Evolutionary conservation across 1,140 invertebrate species (phyloP).

Genomic region (Ceratitis capitata): DNA sequence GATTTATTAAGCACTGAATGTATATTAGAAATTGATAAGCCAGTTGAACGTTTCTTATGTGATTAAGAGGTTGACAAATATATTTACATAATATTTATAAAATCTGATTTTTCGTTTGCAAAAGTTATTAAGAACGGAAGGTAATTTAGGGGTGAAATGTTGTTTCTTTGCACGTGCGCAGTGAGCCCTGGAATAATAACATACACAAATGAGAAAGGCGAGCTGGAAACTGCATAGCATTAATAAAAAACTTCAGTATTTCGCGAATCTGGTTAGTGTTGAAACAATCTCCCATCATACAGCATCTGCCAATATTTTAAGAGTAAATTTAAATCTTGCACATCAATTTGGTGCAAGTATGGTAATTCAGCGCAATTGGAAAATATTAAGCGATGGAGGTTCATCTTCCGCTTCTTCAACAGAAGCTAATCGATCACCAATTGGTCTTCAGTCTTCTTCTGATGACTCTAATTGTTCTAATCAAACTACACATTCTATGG

Average conservation of each 20-base stretch:
- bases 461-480: conserved; percentile 63
- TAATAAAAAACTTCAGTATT: neutral
- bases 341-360: conserved; percentile 42
- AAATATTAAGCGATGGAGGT: conserved; percentile 56
- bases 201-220: neutral
- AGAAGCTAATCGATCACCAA: conserved; percentile 53
- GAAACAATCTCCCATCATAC: neutral
- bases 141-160: neutral
- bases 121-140: neutral
- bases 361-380: conserved; percentile 63
- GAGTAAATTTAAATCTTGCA: neutral
- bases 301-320: neutral
- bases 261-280: neutral
- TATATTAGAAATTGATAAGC: neutral
- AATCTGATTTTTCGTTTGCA: neutral
- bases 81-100: too few relatives aligned
- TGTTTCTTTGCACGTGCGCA: conserved; percentile 14
- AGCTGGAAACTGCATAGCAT: too few relatives aligned
- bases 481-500: conserved; percentile 62
- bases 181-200: neutral
- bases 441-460: conserved; percentile 55
- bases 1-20: neutral
- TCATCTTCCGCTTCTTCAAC: conserved; percentile 46
- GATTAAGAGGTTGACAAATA: neutral
- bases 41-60: neutral